Conservation (phyloP, 2,888 invertebrate species). For the Ophion ellenae region DNA sequence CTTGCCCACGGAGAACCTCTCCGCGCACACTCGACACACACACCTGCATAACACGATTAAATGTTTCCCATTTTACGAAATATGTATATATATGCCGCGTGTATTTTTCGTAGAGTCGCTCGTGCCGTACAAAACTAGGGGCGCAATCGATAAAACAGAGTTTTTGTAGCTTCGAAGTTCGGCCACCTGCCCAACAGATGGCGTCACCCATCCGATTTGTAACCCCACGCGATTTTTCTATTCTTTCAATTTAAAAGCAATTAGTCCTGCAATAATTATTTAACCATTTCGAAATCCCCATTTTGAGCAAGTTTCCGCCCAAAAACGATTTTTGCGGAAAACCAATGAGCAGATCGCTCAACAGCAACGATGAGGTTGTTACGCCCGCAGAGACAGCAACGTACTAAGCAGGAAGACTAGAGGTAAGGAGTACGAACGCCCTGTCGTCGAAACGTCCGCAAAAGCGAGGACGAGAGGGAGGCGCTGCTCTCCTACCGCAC, state of each 20-base stretch:
- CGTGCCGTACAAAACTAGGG: background rate
- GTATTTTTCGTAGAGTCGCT: background rate
- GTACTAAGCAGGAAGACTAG: too few relatives aligned
- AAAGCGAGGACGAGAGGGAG: too few relatives aligned
- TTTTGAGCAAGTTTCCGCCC: background rate
- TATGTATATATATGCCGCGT: background rate
- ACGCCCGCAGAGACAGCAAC: too few relatives aligned
- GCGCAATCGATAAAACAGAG: slow-evolving; percentile 1
- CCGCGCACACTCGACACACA: background rate
- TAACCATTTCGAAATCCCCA: background rate
- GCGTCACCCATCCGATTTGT: background rate
- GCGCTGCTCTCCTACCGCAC: too few relatives aligned
- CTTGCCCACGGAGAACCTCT: background rate
- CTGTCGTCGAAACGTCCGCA: too few relatives aligned
- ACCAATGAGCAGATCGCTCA: background rate
- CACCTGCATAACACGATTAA: background rate
- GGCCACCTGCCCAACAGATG: background rate
- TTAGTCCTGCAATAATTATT: background rate
- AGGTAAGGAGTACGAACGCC: too few relatives aligned
- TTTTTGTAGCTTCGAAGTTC: background rate
- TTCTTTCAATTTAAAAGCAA: background rate
- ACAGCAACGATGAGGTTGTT: background rate
- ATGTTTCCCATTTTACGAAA: background rate
- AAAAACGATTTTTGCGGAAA: background rate
- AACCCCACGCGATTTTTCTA: background rate